Evolutionary conservation across 2,113 vertebrate genomes (phyloP), one percentile per base, ranked within the genome.

Genomic region (Actinemys pallida): DNA sequence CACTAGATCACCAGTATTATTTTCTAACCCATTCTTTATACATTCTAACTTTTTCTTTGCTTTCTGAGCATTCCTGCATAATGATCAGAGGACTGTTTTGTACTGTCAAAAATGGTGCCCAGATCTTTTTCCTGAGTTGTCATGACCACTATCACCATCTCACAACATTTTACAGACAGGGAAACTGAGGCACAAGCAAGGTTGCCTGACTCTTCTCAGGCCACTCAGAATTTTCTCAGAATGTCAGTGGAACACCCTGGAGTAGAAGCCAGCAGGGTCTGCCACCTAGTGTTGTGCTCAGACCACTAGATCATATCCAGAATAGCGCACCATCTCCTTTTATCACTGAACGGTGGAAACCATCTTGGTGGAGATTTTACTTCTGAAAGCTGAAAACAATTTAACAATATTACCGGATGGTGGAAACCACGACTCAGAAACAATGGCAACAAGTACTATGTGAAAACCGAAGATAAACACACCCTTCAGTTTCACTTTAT

Each of bases 161-260:
- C 13, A 78, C 52, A 78, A 65, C 27, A 19, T 0, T 2, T 52
- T 16, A 6, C 39, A 1, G 1, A 75, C 0, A 79, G 1, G 10
- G 39, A 62, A 53, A 76, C 27, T 0, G 0, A 0, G 1, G 24
- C 6, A 56, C 65, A 0, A 1, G 6, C 8, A 5, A 69, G n/a
- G 24, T 5, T 45, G 24, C 13, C 39, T 45, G 42, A 78, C 24
- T 42, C 25, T 45, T 45, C 75, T 45, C 11, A 47, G 25, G 42
- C 12, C 75, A 76, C 22, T 52, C 50, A 76, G 12, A 47, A 27
- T 27, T 52, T 52, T 52, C 50, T 52, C 50, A 10, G 75, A 27
- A 45, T 1, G 22, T 13, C 25, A 47, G 42, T 78, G 75, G 42
- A 72, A 72, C 19, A 20, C 35, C 35, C 19, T 20, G 65, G 19